Evolutionary conservation across 2,113 vertebrate species (phyloP).

Genomic region (Cepphus grylle): DNA sequence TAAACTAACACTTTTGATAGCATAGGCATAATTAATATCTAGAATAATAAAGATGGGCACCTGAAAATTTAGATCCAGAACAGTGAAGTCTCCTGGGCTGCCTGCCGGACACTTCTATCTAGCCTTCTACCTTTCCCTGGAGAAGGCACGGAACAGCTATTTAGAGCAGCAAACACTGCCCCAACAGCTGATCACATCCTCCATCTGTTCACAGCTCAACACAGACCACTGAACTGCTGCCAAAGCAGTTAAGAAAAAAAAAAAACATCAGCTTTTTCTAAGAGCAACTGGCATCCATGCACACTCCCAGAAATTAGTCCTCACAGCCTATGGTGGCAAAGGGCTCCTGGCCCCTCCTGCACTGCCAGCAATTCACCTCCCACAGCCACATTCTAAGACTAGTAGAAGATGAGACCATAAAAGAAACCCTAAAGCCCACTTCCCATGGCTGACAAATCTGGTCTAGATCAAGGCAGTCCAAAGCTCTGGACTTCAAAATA

Average conservation of each 20-base stretch:
- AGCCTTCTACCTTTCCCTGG: background rate
- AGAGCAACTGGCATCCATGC: background rate
- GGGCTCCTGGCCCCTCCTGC: background rate
- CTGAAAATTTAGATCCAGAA: background rate
- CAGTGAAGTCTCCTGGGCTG: background rate
- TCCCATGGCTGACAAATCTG: background rate
- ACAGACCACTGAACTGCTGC: slow-evolving; percentile 22
- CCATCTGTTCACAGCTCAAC: slow-evolving; percentile 36
- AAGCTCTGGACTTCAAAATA: background rate
- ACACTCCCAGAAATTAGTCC: background rate
- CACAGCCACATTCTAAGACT: fast-evolving
- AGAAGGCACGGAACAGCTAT: slow-evolving; percentile 28
- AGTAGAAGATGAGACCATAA: background rate
- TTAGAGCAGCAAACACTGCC: slow-evolving; percentile 34
- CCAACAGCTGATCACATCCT: slow-evolving; percentile 58
- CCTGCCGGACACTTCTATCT: background rate
- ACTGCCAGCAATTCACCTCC: background rate
- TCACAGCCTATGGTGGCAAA: fast-evolving
- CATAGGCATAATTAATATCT: background rate
- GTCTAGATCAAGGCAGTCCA: background rate
- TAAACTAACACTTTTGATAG: background rate
- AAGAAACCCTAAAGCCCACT: background rate
- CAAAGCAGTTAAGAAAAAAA: background rate
- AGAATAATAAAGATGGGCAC: background rate
- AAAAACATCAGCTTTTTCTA: background rate